Evolutionary conservation across 2,888 invertebrate species (phyloP), one percentile per base, ranked within the genome.

Genomic region (Onthophagus sagittarius): DNA sequence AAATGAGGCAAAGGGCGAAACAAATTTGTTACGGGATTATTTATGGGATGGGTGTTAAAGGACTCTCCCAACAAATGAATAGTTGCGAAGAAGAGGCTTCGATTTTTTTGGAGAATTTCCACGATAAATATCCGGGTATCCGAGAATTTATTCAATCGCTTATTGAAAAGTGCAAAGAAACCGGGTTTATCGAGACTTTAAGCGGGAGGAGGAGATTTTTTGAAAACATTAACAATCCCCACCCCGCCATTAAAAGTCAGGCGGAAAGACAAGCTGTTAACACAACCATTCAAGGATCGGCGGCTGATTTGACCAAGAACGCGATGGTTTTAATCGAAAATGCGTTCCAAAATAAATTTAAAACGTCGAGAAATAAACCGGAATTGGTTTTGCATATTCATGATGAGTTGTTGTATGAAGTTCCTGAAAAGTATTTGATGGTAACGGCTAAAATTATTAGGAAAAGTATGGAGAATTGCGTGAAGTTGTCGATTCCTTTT

Each of bases 231-330:
- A 90, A 88, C 65, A 92, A 93, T 80, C 85, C 85, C 11, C 86
- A 90, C 77, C 79, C 85, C 33, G 84, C 87, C 31, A 86, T 89
- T 73, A 90, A 87, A 87, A 88, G 94, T 80, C 91, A 96, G 87
- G 94, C 96, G 0, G 97, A 97, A 85, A 89, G 99, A n/a, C 98
- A 98, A 88, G 97, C 98, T 11, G 90, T 99, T 0, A 99, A 99
- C 84, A 95, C 98, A 0, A 93, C 92, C 11, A 93, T 99, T 71
- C 99, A 99, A 86, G 99, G 98, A 0, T 97, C 98, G 0, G 99
- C 98, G 0, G 96, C 98, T 0, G 99, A 99, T 85, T 91, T 99
- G 65, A 93, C 95, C 0, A 99, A 99, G 85, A 90, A 88, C 73
- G 97, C 98, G 0, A 95, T 98, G 92, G 88, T 95, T 32, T 87